Base-by-base conservation (phyloP, 2,113 vertebrate genomes). In the Rhipidura dahli region DNA sequence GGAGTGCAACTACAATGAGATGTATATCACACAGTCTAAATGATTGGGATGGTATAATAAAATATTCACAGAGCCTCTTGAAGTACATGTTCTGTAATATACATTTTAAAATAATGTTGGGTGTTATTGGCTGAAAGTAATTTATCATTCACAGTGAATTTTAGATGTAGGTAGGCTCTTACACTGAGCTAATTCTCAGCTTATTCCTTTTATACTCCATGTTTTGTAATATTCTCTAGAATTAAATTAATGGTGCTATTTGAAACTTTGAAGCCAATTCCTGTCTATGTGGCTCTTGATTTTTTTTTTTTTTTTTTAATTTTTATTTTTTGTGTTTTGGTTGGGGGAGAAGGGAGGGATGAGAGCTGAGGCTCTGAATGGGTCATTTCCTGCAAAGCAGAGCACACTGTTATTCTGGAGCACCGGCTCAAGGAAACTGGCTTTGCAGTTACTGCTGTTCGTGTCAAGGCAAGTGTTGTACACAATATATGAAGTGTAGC, bases 401-500 rank as follows among this genome's bases (percentile, higher is more conserved):
- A 23, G 44, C 37, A 8, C 44, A 16, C 2, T 23, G 18, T 56
- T 93, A 30, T 42, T 68, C 57, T 63, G 50, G 45, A 88, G 71
- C 23, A 47, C 30, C 0, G 6, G 86, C 76, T 92, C 54, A 53
- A 87, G 91, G 61, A 91, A 72, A 24, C 73, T 63, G 89, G 87
- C 70, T 95, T 84, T 88, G 87, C 70, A 77, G 85, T 87, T 75
- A 80, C 72, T 96, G 83, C 70, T 87, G 72, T 70, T 96, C 2
- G 1, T 92, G 93, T 96, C 86, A 89, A 97, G 80, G 94, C 83
- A 92, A 93, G 75, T 90, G 96, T 92, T 95, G 72, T 96, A 96
- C 93, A 90, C 94, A 94, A 72, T 85, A 93, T 89, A 95, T 90
- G 95, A 95, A 97, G 86, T 93, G 92, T 86, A 97, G 91, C 3